Evolutionary conservation across 2,797 vertebrate genomes (phyloP), one percentile per base, ranked within the genome.

Genomic region (Darevskia nairensis): DNA sequence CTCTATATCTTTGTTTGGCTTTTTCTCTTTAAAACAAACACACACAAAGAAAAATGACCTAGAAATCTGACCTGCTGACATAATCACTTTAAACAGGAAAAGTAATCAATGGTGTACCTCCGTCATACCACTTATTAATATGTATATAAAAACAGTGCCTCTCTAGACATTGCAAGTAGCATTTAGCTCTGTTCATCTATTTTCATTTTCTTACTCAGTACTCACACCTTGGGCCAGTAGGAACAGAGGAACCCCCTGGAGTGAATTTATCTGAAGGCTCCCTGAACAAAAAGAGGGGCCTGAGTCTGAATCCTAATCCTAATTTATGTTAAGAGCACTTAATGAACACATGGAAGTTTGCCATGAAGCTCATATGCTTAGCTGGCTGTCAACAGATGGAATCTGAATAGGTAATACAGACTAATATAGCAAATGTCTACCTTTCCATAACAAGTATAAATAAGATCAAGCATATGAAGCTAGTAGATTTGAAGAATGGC

Each of bases 341-440:
- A 85, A 85, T 71, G 41, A 81, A 76, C 59, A 55, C 85, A 86
- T 89, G 88, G 88, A 89, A 64, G 32, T 68, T 76, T 81, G 41
- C 88, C 61, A 50, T 69, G 83, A 89, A 74, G 44, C 69, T 68
- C 80, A 39, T 35, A 32, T 89, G 46, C 85, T 85, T 85, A 81
- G 72, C 79, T 75, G 78, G 76, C 11, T 82, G 86, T 87, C 86
- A 82, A 75, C 79, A 81, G 86, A 81, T 87, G 72, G 77, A 68
- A 59, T 80, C 71, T 76, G 78, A 80, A 76, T 85, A 89, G 78
- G 72, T 86, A 89, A 89, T 85, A 89, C 41, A 81, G n/a, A 46
- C 41, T 74, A 89, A 89, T 81, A 86, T 39, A 85, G 78, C 72
- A 76, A 71, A 85, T 41, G 39, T 25, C 88, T 85, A 86, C 88